Conservation (phyloP, 1,140 invertebrate species). For the Temnothorax longispinosus region DNA sequence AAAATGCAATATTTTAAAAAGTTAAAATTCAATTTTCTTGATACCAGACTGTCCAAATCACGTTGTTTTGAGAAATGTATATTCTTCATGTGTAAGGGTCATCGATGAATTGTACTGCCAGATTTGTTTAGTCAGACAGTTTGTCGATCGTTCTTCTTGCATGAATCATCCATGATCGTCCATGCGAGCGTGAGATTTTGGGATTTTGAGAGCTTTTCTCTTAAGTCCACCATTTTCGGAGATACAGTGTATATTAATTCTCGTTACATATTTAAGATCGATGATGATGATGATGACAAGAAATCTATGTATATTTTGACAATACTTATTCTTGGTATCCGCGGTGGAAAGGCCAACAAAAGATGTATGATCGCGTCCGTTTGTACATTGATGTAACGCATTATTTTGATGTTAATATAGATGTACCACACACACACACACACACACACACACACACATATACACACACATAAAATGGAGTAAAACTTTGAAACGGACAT, state of each 20-base stretch:
- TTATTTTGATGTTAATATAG: slow-evolving; percentile 69
- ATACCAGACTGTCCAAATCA: slow-evolving; percentile 64
- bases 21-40: slow-evolving; percentile 37
- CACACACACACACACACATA: no score
- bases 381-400: slow-evolving; percentile 78
- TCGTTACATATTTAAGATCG: slow-evolving; percentile 64
- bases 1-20: slow-evolving; percentile 26
- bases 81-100: slow-evolving; percentile 49
- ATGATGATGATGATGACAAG: slow-evolving; percentile 57
- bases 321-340: slow-evolving; percentile 79
- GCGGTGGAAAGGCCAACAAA: slow-evolving; percentile 52
- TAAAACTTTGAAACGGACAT: background rate
- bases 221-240: slow-evolving; percentile 62
- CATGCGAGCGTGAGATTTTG: slow-evolving; percentile 37
- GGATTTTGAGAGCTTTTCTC: slow-evolving; percentile 56
- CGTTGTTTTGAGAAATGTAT: slow-evolving; percentile 65
- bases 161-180: slow-evolving; percentile 61
- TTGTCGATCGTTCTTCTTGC: slow-evolving; percentile 49
- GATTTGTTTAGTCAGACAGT: slow-evolving; percentile 13
- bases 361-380: slow-evolving; percentile 72
- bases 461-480: background rate
- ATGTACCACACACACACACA: slow-evolving; percentile 49
- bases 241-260: slow-evolving; percentile 72
- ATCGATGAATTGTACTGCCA: slow-evolving; percentile 28
- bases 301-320: slow-evolving; percentile 81